Conservation (phyloP, 2,888 invertebrate genomes). For the Dusona sp. region DNA sequence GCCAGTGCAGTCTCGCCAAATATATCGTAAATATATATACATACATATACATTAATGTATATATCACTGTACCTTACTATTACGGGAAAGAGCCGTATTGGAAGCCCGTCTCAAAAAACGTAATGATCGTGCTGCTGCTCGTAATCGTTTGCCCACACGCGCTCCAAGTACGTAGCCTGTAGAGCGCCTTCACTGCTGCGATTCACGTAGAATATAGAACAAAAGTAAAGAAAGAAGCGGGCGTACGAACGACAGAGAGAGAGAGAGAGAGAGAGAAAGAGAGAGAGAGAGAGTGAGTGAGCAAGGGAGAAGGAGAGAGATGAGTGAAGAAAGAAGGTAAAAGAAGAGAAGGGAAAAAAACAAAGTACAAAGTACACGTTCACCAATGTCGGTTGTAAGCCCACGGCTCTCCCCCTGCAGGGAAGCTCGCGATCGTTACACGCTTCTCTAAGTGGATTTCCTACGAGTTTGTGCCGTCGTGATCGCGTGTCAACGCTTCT, state of each 20-base stretch:
- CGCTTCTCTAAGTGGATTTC: slow-evolving; percentile 69
- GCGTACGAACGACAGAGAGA: slow-evolving; percentile 7
- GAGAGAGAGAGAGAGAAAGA: slow-evolving; percentile 30
- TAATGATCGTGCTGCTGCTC: slow-evolving; percentile 66
- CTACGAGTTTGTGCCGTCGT: slow-evolving; percentile 61
- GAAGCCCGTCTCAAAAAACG: slow-evolving; percentile 62
- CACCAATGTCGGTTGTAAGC: slow-evolving; percentile 55
- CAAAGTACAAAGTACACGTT: slow-evolving; percentile 68
- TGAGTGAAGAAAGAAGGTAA: slow-evolving; percentile 42
- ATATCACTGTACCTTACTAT: slow-evolving; percentile 46
- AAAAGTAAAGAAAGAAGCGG: slow-evolving; percentile 52
- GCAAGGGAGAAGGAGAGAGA: neutral
- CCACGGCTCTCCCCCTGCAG: slow-evolving; percentile 4
- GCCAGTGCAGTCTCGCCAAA: neutral
- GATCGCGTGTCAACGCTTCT: slow-evolving; percentile 68
- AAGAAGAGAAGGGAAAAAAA: slow-evolving; percentile 32
- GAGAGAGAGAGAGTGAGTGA: slow-evolving; percentile 7
- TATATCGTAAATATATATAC: slow-evolving; percentile 1
- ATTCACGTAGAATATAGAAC: slow-evolving; percentile 58
- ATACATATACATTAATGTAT: slow-evolving; percentile 2
- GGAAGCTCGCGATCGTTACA: slow-evolving; percentile 65
- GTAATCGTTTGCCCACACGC: slow-evolving; percentile 68
- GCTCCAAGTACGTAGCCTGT: slow-evolving; percentile 44
- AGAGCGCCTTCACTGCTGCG: slow-evolving; percentile 56
- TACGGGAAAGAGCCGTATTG: slow-evolving; percentile 55